Percentiles rank a stretch among this genome's conserved stretches.
These are phyloP conservation scores for Leptoteleia sp. DNA, from an alignment of 1,140 invertebrate species.

Conservation along the genomic window DNA sequence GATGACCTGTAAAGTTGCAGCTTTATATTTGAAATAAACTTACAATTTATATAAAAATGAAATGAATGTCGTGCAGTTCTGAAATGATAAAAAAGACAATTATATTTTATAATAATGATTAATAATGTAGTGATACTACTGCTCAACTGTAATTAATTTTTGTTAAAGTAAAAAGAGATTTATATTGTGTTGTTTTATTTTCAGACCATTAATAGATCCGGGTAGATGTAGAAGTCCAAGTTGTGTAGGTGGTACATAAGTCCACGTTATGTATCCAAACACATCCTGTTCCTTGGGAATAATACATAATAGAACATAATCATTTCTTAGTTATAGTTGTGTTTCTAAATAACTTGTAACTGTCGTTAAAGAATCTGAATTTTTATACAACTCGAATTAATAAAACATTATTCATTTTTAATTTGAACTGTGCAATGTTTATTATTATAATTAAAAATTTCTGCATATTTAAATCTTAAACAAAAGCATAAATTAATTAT, in stretches of 20 bases:
- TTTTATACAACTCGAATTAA: background rate
- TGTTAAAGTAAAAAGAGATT: constrained; percentile 3
- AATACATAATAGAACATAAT: background rate
- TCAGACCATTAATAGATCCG: constrained; percentile 33
- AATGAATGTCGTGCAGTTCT: background rate
- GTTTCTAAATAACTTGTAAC: constrained; percentile 13
- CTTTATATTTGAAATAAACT: constrained; percentile 23
- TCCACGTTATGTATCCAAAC: background rate
- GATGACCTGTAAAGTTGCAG: constrained; percentile 9
- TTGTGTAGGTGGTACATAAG: constrained; percentile 37
- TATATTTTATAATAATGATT: background rate
- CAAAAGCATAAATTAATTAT: too few relatives aligned
- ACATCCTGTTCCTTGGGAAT: background rate
- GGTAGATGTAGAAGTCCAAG: constrained; percentile 36
- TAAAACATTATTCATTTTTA: constrained; percentile 1
- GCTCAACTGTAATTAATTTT: constrained; percentile 3
- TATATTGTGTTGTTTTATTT: constrained; percentile 29
- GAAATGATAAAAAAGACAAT: constrained; percentile 4
- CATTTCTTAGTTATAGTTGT: constrained; percentile 3
- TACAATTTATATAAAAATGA: background rate
- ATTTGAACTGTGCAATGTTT: background rate
- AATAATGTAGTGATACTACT: background rate
- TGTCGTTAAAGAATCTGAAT: background rate
- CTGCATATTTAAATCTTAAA: too few relatives aligned
- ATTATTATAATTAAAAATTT: too few relatives aligned